Conservation (phyloP, 2,888 invertebrate genomes). For the Escarpia spicata region DNA sequence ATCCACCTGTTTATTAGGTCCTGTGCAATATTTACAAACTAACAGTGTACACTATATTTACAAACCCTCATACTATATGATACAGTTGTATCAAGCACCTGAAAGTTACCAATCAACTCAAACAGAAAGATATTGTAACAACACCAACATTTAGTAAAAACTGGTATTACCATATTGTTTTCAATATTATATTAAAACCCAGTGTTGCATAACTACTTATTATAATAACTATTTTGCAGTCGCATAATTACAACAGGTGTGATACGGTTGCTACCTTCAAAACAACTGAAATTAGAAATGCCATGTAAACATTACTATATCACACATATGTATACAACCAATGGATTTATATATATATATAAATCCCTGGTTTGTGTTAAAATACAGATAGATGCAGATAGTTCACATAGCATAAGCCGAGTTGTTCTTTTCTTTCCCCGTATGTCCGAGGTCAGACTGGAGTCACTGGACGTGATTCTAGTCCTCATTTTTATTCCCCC, state of each 20-base stretch:
- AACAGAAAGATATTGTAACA: not conserved
- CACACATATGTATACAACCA: not conserved
- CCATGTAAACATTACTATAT: not conserved
- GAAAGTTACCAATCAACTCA: not conserved
- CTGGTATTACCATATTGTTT: not conserved
- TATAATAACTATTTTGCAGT: not conserved
- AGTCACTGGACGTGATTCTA: no score
- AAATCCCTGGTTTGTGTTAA: not conserved
- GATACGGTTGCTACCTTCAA: no score
- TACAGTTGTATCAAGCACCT: not conserved
- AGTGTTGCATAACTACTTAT: no score
- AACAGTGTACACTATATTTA: constrained; percentile 11
- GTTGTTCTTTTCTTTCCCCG: no score
- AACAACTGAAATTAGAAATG: not conserved
- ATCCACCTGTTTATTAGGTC: not conserved
- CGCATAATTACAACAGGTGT: not conserved
- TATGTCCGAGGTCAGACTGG: no score
- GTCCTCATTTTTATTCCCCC: no score
- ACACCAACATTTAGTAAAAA: not conserved
- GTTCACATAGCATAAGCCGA: not conserved
- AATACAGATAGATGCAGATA: not conserved
- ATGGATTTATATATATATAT: not conserved
- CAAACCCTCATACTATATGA: not conserved
- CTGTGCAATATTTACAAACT: not conserved
- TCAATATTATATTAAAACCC: no score